A percentile compares a stretch with the other conserved stretches of the same genome.
These are phyloP conservation scores for Tipula confusa DNA, from an alignment of 2,888 invertebrate species.

Conservation along the genomic window DNA sequence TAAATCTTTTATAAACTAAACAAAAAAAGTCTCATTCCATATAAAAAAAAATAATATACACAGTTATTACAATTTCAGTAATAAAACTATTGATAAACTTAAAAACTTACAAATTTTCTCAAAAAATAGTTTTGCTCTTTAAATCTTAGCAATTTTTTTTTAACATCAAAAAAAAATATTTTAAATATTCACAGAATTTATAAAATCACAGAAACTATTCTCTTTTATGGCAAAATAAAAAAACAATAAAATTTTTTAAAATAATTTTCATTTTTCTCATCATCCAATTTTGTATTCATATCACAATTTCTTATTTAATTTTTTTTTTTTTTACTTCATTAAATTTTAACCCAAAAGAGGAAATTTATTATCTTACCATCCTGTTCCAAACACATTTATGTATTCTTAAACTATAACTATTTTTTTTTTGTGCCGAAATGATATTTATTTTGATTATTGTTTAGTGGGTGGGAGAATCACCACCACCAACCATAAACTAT, in stretches of 20 bases:
- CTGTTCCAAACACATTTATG: background rate
- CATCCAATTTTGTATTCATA: background rate
- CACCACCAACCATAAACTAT: too few species aligned
- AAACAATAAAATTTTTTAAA: constrained; percentile 7
- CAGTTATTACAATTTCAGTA: background rate
- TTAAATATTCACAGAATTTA: background rate
- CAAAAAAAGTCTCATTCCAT: constrained; percentile 8
- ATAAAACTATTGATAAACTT: background rate
- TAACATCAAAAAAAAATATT: background rate
- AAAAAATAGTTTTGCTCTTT: background rate
- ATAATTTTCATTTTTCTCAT: background rate
- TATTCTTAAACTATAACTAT: background rate
- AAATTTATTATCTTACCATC: background rate
- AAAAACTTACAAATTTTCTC: background rate
- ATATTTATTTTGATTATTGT: background rate
- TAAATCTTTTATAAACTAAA: background rate
- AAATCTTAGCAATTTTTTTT: background rate
- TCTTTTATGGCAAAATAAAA: constrained; percentile 15
- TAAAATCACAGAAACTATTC: constrained; percentile 25
- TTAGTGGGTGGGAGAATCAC: background rate
- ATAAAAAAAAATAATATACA: background rate
- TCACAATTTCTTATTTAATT: background rate
- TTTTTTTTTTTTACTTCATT: too few species aligned
- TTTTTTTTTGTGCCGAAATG: background rate
- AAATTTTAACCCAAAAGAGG: constrained; percentile 16